Percentiles rank a stretch among this genome's conserved stretches.
phyloP scores from a whole-genome alignment of 2,797 vertebrate genomes.

The Sarcophilus harrisii region DNA sequence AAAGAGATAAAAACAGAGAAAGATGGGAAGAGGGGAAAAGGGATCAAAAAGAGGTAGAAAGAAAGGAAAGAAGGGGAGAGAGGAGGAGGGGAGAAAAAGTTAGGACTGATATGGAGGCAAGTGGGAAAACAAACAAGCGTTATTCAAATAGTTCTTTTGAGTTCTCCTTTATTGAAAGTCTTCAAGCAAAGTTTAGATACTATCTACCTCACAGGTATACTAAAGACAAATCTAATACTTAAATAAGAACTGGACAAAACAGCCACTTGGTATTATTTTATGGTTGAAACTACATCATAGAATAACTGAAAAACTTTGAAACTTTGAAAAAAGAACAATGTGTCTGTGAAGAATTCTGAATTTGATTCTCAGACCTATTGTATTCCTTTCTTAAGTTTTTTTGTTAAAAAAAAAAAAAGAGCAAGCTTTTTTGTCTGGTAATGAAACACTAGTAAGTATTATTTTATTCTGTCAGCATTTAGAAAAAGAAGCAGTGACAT shows the following conservation, averaged over 20 bases:
- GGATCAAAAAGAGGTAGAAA: neutral
- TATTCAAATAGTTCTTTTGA: neutral
- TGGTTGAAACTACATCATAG: too few relatives aligned
- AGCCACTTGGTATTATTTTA: neutral
- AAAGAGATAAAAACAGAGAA: neutral
- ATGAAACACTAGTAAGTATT: neutral
- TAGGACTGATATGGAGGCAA: neutral
- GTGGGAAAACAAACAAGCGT: neutral
- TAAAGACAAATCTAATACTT: neutral
- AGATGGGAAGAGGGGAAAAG: neutral
- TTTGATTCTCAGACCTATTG: neutral
- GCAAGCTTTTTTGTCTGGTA: neutral
- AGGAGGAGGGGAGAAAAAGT: neutral
- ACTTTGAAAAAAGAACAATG: neutral
- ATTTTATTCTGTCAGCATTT: neutral
- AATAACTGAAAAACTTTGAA: neutral
- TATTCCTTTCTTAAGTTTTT: neutral
- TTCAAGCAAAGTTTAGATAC: neutral
- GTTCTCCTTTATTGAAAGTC: neutral
- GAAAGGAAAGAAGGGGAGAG: neutral
- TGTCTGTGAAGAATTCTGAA: neutral
- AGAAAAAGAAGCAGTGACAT: neutral
- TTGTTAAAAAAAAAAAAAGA: neutral
- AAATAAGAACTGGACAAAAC: neutral
- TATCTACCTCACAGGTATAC: neutral